Base-by-base conservation (phyloP, 2,797 vertebrate genomes). In the Tokudaia tokunoshimensis region DNA sequence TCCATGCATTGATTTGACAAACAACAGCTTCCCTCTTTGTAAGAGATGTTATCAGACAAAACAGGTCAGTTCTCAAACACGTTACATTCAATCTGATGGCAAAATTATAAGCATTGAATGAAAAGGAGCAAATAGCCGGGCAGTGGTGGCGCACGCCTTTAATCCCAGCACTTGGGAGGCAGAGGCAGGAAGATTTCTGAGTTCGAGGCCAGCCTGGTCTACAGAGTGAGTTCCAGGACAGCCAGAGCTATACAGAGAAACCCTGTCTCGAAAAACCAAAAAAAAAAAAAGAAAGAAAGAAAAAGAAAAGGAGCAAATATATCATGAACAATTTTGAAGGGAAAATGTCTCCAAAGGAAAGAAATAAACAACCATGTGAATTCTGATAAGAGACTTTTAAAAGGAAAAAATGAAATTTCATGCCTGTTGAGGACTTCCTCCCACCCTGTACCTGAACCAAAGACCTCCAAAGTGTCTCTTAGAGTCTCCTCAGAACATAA, bases 111-210 rank as follows among this genome's bases (percentile, higher is more conserved):
- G 63, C 81, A 41, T 59, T 70, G 12, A 1, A 88, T 74, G 13
- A 72, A 92, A 82, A 79, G 19, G 61, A 80, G 6, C 22, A 86
- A 95, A 70, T 89, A 59, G n/a, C n/a, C n/a, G n/a, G n/a, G n/a
- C n/a, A n/a, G n/a, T n/a, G n/a, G n/a, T n/a, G n/a, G n/a, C n/a
- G n/a, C n/a, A n/a, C n/a, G n/a, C n/a, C n/a, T n/a, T n/a, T n/a
- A n/a, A n/a, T n/a, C n/a, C n/a, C n/a, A n/a, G n/a, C n/a, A n/a
- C n/a, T n/a, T n/a, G n/a, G n/a, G n/a, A n/a, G n/a, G n/a, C n/a
- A n/a, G n/a, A n/a, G n/a, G n/a, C n/a, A n/a, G n/a, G n/a, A n/a
- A n/a, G n/a, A n/a, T n/a, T n/a, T n/a, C n/a, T n/a, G n/a, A n/a
- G n/a, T n/a, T n/a, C n/a, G n/a, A n/a, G n/a, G n/a, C n/a, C n/a